phyloP scores from a whole-genome alignment of 2,888 invertebrate species.

The Iselma pallidipennis region DNA sequence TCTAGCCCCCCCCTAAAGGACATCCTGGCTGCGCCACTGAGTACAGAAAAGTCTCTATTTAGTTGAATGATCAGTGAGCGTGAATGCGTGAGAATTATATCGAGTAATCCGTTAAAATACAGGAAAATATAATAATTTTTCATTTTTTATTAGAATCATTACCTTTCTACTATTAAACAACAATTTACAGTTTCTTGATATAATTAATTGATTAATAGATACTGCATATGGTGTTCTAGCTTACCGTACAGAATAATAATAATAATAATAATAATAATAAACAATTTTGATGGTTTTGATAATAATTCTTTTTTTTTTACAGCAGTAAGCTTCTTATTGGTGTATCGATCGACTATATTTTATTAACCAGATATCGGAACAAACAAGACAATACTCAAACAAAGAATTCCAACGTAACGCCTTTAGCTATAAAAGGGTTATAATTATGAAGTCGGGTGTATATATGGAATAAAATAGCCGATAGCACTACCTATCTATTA shows the following conservation, averaged over 20 bases:
- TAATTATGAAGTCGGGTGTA: conserved; percentile 19
- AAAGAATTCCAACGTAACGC: conserved; percentile 9
- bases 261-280: not conserved
- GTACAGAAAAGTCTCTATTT: too few species aligned
- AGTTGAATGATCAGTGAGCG: conserved; percentile 34
- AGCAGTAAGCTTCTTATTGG: not conserved
- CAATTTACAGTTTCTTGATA: conserved; percentile 3
- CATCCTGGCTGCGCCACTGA: too few species aligned
- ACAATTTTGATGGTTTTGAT: not conserved
- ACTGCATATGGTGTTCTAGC: conserved; percentile 1
- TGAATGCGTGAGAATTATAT: conserved; percentile 34
- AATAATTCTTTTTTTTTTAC: too few species aligned
- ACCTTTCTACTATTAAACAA: not conserved
- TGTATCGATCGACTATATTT: conserved; percentile 10
- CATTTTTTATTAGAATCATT: conserved; percentile 2
- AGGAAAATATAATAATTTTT: conserved; percentile 37
- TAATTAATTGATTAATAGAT: conserved; percentile 1
- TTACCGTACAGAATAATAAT: not conserved
- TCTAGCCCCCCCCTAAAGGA: too few species aligned
- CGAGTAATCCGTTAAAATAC: conserved; percentile 44
- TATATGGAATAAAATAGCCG: conserved; percentile 12
- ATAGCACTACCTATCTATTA: conserved; percentile 14
- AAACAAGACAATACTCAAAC: conserved; percentile 16
- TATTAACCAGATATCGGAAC: conserved; percentile 8
- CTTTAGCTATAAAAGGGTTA: conserved; percentile 21